Conservation (phyloP, 2,888 invertebrate genomes). For the Agrilus biguttatus region DNA sequence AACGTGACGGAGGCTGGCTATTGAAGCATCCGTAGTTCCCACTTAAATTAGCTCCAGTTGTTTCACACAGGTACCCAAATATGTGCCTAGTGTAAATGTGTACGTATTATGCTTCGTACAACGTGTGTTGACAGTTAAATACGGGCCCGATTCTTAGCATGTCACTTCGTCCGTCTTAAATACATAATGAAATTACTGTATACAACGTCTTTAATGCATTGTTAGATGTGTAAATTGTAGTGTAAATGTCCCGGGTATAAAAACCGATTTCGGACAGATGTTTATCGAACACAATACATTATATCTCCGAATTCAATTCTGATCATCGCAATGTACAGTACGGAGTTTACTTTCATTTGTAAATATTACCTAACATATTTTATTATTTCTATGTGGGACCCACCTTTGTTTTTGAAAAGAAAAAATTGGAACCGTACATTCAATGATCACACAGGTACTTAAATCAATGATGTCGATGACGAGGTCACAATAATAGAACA, state of each 20-base stretch:
- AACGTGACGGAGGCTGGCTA: constrained; percentile 18
- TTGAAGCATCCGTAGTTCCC: constrained; percentile 13
- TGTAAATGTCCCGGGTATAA: constrained; percentile 20
- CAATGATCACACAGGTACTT: too few relatives aligned
- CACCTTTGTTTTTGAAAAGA: too few relatives aligned
- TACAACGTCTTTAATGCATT: constrained; percentile 17
- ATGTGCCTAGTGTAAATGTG: background rate
- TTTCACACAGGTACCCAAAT: constrained; percentile 14
- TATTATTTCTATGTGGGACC: too few relatives aligned
- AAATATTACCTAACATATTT: background rate
- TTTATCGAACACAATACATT: background rate
- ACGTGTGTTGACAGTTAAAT: constrained; percentile 22
- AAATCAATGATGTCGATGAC: too few relatives aligned
- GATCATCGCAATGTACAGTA: background rate
- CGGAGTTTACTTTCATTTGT: background rate
- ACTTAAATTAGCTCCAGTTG: constrained; percentile 27
- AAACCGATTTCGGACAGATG: constrained; percentile 7
- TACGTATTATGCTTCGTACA: too few relatives aligned
- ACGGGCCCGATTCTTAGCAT: constrained; percentile 16
- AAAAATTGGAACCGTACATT: too few relatives aligned
- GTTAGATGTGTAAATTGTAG: constrained; percentile 22
- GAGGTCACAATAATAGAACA: too few relatives aligned
- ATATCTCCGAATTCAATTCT: background rate
- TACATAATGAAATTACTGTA: constrained; percentile 25
- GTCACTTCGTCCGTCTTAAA: constrained; percentile 22